Evolutionary conservation across 2,797 vertebrate genomes (phyloP).

Genomic region (Gouania willdenowi): DNA sequence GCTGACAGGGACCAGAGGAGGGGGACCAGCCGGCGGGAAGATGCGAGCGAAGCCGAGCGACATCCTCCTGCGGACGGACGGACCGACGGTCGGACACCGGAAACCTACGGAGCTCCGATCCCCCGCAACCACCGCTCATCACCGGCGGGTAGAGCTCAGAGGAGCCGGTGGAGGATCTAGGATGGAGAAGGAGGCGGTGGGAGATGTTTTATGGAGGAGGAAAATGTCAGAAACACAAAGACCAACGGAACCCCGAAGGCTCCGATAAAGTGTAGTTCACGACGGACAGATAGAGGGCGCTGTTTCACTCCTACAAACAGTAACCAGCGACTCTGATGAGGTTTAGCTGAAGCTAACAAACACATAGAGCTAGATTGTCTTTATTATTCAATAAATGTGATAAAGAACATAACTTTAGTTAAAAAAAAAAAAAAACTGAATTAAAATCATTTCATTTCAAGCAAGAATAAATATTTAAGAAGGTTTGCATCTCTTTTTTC

Average conservation of each 20-base stretch:
- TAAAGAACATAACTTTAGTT: too few relatives aligned
- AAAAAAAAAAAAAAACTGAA: too few relatives aligned
- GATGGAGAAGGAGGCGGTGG: too few relatives aligned
- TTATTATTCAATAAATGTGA: too few relatives aligned
- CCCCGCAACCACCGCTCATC: slow-evolving; percentile 15
- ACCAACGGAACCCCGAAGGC: background rate
- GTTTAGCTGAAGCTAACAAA: too few relatives aligned
- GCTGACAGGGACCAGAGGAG: too few relatives aligned
- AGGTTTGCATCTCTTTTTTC: too few relatives aligned
- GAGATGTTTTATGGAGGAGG: too few relatives aligned
- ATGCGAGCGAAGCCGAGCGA: slow-evolving; percentile 65
- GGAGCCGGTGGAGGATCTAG: too few relatives aligned
- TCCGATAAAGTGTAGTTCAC: background rate
- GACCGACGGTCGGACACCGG: slow-evolving; percentile 72
- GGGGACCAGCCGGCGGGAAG: slow-evolving; percentile 52
- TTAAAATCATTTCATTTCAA: too few relatives aligned
- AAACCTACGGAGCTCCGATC: slow-evolving; percentile 60
- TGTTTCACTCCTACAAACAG: slow-evolving; percentile 5
- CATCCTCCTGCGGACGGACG: slow-evolving; percentile 68
- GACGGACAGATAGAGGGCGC: slow-evolving; percentile 16
- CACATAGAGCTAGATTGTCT: too few relatives aligned
- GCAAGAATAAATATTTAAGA: too few relatives aligned
- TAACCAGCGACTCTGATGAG: background rate
- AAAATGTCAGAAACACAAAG: slow-evolving; percentile 36
- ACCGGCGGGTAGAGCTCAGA: background rate